Conservation (phyloP, 2,113 vertebrate genomes). For the Cervus canadensis region DNA sequence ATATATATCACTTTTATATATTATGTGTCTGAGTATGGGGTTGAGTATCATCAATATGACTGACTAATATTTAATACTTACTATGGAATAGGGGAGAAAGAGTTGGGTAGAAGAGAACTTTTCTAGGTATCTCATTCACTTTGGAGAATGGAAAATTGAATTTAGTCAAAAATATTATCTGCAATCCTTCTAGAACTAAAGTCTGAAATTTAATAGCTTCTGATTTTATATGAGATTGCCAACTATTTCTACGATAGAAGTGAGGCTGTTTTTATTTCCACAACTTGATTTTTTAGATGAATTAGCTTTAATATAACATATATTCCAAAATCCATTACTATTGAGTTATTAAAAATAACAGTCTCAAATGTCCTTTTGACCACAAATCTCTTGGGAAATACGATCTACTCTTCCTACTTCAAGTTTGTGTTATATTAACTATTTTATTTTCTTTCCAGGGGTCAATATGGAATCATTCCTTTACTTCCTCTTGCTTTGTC, state of each 20-base stretch:
- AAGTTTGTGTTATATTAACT: not conserved
- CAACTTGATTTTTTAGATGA: constrained; percentile 2
- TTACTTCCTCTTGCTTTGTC: not conserved
- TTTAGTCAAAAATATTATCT: not conserved
- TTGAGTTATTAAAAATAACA: constrained; percentile 1
- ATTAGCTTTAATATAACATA: not conserved
- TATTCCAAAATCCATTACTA: not conserved
- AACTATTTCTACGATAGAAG: not conserved
- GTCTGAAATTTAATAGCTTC: not conserved
- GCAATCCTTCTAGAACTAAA: constrained; percentile 13
- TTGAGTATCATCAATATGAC: not conserved
- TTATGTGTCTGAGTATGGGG: not conserved
- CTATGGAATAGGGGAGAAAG: not conserved
- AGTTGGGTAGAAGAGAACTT: not conserved
- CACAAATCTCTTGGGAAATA: constrained; percentile 1
- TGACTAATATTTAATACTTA: not conserved
- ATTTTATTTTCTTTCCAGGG: not conserved
- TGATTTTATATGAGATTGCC: not conserved
- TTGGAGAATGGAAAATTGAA: not conserved
- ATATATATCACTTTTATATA: not conserved
- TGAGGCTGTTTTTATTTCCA: not conserved
- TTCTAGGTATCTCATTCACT: not conserved
- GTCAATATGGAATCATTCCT: not conserved
- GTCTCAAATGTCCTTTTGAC: not conserved
- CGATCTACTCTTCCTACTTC: not conserved